Base-by-base conservation (phyloP, 2,888 invertebrate genomes). In the Diaphora mendica region DNA sequence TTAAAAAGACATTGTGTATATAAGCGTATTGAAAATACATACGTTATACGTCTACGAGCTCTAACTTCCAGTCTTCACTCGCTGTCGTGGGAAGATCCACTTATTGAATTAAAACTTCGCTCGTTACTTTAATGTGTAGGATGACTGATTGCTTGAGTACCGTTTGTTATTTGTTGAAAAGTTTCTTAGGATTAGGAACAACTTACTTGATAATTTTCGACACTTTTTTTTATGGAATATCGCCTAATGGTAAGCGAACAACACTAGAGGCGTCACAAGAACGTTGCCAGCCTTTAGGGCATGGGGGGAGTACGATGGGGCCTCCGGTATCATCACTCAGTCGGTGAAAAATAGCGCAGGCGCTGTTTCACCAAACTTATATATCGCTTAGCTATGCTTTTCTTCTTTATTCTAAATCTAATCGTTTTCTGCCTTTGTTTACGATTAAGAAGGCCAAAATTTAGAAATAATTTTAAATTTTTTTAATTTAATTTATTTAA, bases 51-150 rank as follows among this genome's bases (percentile, higher is more conserved):
- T 35, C 68, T n/a, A n/a, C 65, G 55, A 15, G 33, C 55, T 62
- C 7, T 64, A 48, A 65, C 62, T 73, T 73, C 51, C 66, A 48
- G 74, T 77, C 9, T 39, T 39, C 71, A 70, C 76, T 68, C 76
- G 65, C 64, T 64, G 65, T 76, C 73, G 77, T 76, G 77, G 33
- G 68, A 71, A 62, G 76, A 78, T 79, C 76, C 67, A 79, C 75
- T 82, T 79, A 85, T 85, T 84, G 82, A 86, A 85, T 85, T 81
- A 85, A 79, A 86, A 85, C 84, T 85, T 85, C 75, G 73, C 85
- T 84, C 81, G 79, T 85, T 84, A 81, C 79, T 67, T 72, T 77
- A 78, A 81, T 77, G 77, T 76, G 78, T 62, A 66, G 64, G 77
- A 77, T 82, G 81, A 84, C 81, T 84, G 79, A 83, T 83, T 81